These are phyloP conservation scores for Heteromormyrus szaboi DNA, from an alignment of 2,797 vertebrate species.

Conservation along the genomic window DNA sequence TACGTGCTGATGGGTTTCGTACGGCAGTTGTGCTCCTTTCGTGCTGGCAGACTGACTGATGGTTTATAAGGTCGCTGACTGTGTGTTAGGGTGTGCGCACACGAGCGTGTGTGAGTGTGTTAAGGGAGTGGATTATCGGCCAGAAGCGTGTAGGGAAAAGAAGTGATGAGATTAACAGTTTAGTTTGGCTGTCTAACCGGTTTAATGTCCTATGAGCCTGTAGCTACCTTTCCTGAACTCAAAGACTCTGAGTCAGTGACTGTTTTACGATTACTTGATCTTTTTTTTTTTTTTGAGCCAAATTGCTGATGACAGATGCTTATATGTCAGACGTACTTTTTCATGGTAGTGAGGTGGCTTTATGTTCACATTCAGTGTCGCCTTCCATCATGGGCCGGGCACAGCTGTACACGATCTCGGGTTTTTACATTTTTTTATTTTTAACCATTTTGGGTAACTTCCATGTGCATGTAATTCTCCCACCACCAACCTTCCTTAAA, in stretches of 20 bases:
- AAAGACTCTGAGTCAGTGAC: neutral
- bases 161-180: neutral
- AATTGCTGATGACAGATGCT: neutral
- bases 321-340: neutral
- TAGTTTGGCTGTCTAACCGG: neutral
- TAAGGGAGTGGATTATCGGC: neutral
- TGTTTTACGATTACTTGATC: neutral
- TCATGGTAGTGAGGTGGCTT: neutral
- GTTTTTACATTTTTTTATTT: neutral
- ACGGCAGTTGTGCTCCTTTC: neutral
- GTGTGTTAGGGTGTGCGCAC: neutral
- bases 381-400: neutral
- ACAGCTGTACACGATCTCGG: neutral
- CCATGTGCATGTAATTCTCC: neutral
- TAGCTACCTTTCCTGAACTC: neutral
- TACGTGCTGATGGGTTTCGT: neutral
- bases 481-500: neutral
- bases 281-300: neutral
- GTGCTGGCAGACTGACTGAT: neutral
- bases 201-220: slow-evolving; percentile 8
- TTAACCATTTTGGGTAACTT: neutral
- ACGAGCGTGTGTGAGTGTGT: too few species aligned
- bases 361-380: neutral
- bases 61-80: neutral
- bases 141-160: neutral